Evolutionary conservation across 1,140 invertebrate species (phyloP), one percentile per base, ranked within the genome.

Genomic region (Vanessa tameamea): DNA sequence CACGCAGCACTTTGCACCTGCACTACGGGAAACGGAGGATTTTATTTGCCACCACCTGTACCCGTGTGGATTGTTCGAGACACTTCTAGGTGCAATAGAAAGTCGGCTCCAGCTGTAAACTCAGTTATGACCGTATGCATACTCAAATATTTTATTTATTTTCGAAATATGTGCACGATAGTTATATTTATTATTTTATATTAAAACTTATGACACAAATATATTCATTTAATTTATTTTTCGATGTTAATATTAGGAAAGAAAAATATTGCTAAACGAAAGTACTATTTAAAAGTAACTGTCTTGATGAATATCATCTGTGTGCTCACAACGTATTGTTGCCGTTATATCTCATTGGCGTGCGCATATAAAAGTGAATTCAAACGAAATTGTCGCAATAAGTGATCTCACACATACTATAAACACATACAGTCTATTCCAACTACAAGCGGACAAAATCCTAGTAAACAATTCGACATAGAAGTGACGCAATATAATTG

Each of bases 41-140:
- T 78, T 81, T 81, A 78, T 81, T 81, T 72, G 69, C 74, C 69
- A 73, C 65, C 69, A 57, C 75, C 75, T 71, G 75, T 67, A 55
- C 78, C 37, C 72, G 65, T 23, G 64, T 65, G 59, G 72, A 75
- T 75, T 72, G 70, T 70, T 75, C 55, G 66, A 72, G 75, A 79
- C 70, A 61, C 59, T 67, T 75, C 61, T 37, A 37, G 13, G 50
- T 69, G 69, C 64, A 73, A 72, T 67, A 70, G 75, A 70, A 77
- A 72, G 65, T 77, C 63, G 61, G 71, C 59, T 61, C 48, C 48
- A 61, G 57, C 57, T 61, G 57, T 61, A 61, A 61, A 61, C 23
- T 26, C 57, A n/a, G 57, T 61, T 61, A 61, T 61, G 31, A 37
- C 31, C 57, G 57, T 31, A n/a, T 51, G 57, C 57, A 61, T 31